These are phyloP conservation scores for Strix aluco DNA, from an alignment of 2,113 vertebrate genomes.

Conservation along the genomic window DNA sequence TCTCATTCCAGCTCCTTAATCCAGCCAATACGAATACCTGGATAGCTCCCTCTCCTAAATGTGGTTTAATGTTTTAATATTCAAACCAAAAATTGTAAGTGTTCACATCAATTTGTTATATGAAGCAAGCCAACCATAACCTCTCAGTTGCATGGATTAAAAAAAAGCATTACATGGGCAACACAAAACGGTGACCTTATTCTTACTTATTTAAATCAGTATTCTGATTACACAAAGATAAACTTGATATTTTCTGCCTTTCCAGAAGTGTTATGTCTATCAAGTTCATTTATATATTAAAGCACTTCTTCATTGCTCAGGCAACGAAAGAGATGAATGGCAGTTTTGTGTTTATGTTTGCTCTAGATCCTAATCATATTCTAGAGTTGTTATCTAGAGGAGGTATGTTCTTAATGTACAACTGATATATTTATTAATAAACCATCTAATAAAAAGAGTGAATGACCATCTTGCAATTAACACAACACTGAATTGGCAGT, in stretches of 20 bases:
- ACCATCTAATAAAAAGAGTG: accelerated
- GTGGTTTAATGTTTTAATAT: not conserved
- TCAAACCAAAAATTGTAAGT: not conserved
- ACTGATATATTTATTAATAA: not conserved
- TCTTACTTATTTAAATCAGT: not conserved
- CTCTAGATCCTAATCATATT: not conserved
- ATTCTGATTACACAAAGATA: not conserved
- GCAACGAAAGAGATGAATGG: not conserved
- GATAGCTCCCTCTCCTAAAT: not conserved
- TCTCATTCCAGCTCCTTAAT: not conserved
- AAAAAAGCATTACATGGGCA: not conserved
- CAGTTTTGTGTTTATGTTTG: not conserved
- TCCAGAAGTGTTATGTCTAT: not conserved
- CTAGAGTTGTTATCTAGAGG: not conserved
- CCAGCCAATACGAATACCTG: slow-evolving; percentile 7
- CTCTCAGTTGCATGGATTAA: not conserved
- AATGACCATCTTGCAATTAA: not conserved
- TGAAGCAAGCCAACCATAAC: not conserved
- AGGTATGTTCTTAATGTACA: not conserved
- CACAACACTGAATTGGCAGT: not conserved
- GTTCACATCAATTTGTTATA: not conserved
- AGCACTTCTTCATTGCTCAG: not conserved
- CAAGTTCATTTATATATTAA: not conserved
- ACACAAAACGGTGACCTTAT: not conserved
- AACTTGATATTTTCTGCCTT: not conserved